Base-by-base conservation (phyloP, 2,113 vertebrate genomes). In the Gorsachius goisagi region DNA sequence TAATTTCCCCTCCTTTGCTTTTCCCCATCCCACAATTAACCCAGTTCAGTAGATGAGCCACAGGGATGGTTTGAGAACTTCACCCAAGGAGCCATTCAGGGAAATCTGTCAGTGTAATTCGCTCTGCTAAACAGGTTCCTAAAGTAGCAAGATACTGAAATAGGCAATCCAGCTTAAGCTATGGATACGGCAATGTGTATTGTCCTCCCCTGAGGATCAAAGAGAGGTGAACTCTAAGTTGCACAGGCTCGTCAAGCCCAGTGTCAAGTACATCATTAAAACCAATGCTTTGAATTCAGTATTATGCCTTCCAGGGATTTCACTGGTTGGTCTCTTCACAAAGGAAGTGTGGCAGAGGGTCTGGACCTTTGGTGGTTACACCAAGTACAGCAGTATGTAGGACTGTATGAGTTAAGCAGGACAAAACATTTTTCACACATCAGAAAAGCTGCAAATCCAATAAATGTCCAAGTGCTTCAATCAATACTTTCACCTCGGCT, bases 171-270 rank as follows among this genome's bases (percentile, higher is more conserved):
- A 90, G 72, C 55, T 87, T 91, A 93, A 91, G n/a, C 62, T 58
- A 7, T 20, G n/a, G 45, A 30, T 73, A 66, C 41, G 35, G 55
- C 75, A n/a, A 2, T 11, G 68, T n/a, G 32, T 56, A 35, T 60
- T 88, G 91, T 90, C 81, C 88, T 83, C 82, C 63, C 53, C 12
- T 49, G n/a, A 62, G 32, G 91, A 88, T 93, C 95, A 96, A 94
- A 91, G 87, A 93, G 67, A 90, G 82, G 82, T 88, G 72, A 95
- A 64, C 63, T 93, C 55, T 45, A 76, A 91, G 67, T 85, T 91
- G 33, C 35, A 8, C 72, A 71, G 63, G 59, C 79, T 94, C 59
- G 83, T 83, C 52, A 74, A 90, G 59, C 30, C 28, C 59, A 62
- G 9, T n/a, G 67, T 75, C 59, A 90, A 90, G 68, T 67, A 15